Base-by-base conservation (phyloP, 1,140 invertebrate species). In the Hylaeus volcanicus region DNA sequence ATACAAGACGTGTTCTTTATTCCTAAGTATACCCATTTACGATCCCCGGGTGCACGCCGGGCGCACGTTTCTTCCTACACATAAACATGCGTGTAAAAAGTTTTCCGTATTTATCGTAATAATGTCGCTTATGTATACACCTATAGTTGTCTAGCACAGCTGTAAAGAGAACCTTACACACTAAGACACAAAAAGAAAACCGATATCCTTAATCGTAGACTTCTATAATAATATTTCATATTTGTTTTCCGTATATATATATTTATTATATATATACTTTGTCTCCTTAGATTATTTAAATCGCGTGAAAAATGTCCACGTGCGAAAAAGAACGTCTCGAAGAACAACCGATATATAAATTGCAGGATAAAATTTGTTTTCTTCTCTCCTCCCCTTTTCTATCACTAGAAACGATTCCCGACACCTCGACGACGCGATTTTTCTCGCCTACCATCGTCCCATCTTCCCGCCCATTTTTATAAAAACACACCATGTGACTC, bases 91-190 rank as follows among this genome's bases (percentile, higher is more conserved):
- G 58, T 72, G 58, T 26, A 45, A 45, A 45, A 51, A 51, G 9
- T 61, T 53, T 64, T 60, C 65, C 5, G 15, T 14, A 5, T 64
- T 63, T 80, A 74, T 51, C 53, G 53, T 79, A 80, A 39, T 53
- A 73, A 72, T 71, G 60, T 79, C 70, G 69, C 66, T 80, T 74
- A 80, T 68, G 63, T 82, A 86, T 86, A 89, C 89, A 89, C 79
- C 85, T 91, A 91, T 92, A 93, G 89, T 92, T 93, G 90, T 92
- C 91, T 92, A 92, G 91, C 92, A 93, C 92, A 92, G 91, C 90
- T 92, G 91, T 86, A 90, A 88, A 92, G 92, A 92, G 92, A 92
- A 88, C 70, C 88, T 92, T 92, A 92, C 53, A 76, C 82, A 41
- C 86, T 91, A 91, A 78, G 78, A 90, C 89, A 90, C 86, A 83